Evolutionary conservation across 1,140 invertebrate species (phyloP).

Genomic region (Chelonus insularis): DNA sequence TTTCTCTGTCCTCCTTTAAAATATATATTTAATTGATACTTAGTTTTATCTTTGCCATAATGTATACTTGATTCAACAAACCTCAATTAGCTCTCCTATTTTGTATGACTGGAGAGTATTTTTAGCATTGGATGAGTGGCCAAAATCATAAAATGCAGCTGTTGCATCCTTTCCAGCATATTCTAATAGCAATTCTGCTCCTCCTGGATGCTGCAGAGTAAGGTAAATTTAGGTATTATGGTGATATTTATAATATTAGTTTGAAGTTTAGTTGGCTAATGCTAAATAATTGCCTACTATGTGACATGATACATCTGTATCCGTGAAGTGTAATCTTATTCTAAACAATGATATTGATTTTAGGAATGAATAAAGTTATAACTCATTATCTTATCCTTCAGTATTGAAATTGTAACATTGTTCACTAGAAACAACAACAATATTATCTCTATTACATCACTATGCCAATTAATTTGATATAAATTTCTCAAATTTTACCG

Average conservation of each 20-base stretch:
- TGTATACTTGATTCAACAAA: conserved; percentile 24
- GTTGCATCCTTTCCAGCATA: conserved; percentile 69
- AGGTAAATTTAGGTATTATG: neutral
- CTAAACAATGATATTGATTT: too few relatives aligned
- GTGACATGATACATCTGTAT: too few relatives aligned
- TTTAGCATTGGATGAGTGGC: conserved; percentile 67
- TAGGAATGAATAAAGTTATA: too few relatives aligned
- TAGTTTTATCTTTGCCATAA: too few relatives aligned
- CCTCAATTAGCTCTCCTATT: conserved; percentile 68
- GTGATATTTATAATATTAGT: neutral
- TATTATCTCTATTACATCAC: too few relatives aligned
- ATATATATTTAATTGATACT: neutral
- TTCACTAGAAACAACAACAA: too few relatives aligned
- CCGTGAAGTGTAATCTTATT: too few relatives aligned
- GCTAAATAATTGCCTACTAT: too few relatives aligned
- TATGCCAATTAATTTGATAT: too few relatives aligned
- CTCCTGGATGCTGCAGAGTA: conserved; percentile 68
- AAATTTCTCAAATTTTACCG: conserved; percentile 49
- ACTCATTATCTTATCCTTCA: too few relatives aligned
- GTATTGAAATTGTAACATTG: too few relatives aligned
- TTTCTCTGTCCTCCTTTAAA: conserved; percentile 31
- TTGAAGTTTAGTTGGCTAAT: too few relatives aligned
- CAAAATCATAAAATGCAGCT: conserved; percentile 66
- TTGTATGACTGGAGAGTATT: conserved; percentile 64
- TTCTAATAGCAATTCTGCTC: conserved; percentile 64